phyloP scores from a whole-genome alignment of 1,140 invertebrate species.

The Apis laboriosa region DNA sequence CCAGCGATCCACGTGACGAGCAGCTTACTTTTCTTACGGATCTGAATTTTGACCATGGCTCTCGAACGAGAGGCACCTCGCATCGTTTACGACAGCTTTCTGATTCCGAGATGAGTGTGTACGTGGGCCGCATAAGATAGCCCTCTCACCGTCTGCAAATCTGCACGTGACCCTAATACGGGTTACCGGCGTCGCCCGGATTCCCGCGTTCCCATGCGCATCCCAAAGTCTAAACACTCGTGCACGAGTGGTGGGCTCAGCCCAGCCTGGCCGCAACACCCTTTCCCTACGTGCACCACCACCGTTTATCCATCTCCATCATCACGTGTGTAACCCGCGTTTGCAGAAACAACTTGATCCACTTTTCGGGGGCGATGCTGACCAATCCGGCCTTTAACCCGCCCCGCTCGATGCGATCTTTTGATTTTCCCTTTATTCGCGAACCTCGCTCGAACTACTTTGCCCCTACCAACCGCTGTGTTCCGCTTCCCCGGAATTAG shows the following conservation, averaged over 20 bases:
- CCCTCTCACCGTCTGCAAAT: constrained; percentile 69
- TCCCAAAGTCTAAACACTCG: constrained; percentile 68
- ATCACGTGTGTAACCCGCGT: constrained; percentile 40
- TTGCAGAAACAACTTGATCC: constrained; percentile 51
- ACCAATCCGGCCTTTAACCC: background rate
- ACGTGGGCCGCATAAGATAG: constrained; percentile 76
- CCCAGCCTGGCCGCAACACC: constrained; percentile 22
- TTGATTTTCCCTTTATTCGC: constrained; percentile 8
- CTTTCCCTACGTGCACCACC: background rate
- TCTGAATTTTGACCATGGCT: constrained; percentile 54
- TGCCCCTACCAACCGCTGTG: too few relatives aligned
- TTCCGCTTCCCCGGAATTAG: background rate
- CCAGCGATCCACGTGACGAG: too few relatives aligned
- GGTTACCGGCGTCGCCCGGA: constrained; percentile 63
- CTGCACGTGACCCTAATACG: constrained; percentile 78
- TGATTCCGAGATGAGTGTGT: constrained; percentile 77
- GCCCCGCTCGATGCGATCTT: background rate
- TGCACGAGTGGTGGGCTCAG: constrained; percentile 57
- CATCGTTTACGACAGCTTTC: constrained; percentile 76
- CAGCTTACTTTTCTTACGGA: background rate
- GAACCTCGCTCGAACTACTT: background rate
- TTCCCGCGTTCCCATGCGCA: constrained; percentile 69
- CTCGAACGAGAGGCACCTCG: constrained; percentile 38
- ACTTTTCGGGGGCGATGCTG: constrained; percentile 21
- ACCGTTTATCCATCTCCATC: constrained; percentile 21